Conservation (phyloP, 2,888 invertebrate species). For the Halictus quadricinctus region DNA sequence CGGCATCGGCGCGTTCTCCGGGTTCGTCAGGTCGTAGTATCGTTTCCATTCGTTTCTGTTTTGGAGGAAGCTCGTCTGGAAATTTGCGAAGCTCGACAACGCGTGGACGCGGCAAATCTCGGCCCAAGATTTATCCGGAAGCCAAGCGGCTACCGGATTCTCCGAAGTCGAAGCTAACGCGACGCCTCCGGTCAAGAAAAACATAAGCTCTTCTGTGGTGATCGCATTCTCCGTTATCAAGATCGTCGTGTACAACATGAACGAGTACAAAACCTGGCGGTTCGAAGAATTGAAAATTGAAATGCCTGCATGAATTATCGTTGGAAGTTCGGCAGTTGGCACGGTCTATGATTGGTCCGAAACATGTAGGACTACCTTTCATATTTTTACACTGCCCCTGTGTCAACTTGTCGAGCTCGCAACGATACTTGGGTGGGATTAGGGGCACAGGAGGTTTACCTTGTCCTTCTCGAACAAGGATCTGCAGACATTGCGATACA, state of each 20-base stretch:
- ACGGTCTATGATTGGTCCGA: background rate
- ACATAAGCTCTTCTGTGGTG: slow-evolving; percentile 83
- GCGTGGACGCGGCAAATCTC: slow-evolving; percentile 83
- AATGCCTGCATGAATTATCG: slow-evolving; percentile 67
- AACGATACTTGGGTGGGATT: background rate
- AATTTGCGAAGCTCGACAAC: slow-evolving; percentile 80
- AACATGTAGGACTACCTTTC: background rate
- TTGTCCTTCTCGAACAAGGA: slow-evolving; percentile 86
- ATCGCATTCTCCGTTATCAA: slow-evolving; percentile 77
- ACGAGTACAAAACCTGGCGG: slow-evolving; percentile 83
- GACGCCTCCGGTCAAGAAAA: slow-evolving; percentile 91
- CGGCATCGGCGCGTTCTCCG: slow-evolving; percentile 82
- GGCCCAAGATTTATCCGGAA: slow-evolving; percentile 84
- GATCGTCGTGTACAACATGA: slow-evolving; percentile 84
- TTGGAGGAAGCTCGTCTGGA: slow-evolving; percentile 80
- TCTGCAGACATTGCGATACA: slow-evolving; percentile 85
- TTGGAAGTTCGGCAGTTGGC: background rate
- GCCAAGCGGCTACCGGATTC: slow-evolving; percentile 84
- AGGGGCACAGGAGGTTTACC: slow-evolving; percentile 77
- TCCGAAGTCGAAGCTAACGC: slow-evolving; percentile 85
- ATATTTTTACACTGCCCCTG: background rate
- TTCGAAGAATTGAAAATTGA: background rate
- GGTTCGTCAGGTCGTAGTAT: slow-evolving; percentile 82
- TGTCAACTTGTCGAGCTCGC: background rate
- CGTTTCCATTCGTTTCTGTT: slow-evolving; percentile 83